Conservation (phyloP, 2,113 vertebrate species). For the Elanus axillaris region DNA sequence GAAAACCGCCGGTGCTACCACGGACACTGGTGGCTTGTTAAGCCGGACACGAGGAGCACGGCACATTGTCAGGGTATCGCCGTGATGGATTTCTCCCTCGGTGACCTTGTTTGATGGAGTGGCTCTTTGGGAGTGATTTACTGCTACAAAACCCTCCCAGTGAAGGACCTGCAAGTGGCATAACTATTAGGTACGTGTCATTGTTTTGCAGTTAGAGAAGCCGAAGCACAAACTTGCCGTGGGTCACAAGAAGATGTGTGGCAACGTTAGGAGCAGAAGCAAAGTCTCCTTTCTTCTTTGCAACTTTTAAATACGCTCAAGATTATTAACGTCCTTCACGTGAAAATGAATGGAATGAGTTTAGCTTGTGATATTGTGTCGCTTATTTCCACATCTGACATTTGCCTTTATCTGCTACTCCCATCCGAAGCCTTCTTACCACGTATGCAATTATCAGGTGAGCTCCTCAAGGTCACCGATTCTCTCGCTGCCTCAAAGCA, state of each 20-base stretch:
- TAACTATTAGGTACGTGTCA: neutral
- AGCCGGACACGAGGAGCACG: neutral
- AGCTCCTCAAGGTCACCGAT: neutral
- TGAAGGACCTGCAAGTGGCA: neutral
- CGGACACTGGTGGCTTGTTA: neutral
- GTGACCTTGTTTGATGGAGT: neutral
- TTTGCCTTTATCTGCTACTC: neutral
- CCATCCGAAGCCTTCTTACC: neutral
- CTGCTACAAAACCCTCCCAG: neutral
- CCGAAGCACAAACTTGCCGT: neutral
- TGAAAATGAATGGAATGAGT: neutral
- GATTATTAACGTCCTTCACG: neutral
- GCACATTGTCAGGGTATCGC: neutral
- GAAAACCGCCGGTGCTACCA: rapidly evolving
- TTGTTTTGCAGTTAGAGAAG: neutral
- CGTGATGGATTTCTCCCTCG: constrained; percentile 5
- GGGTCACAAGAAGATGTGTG: neutral
- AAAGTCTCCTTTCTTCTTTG: neutral
- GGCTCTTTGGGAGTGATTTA: neutral
- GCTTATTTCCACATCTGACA: neutral
- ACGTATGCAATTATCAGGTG: neutral
- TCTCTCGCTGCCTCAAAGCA: neutral
- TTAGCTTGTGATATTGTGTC: neutral
- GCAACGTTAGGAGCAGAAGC: neutral
- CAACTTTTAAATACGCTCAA: neutral